phyloP scores from a whole-genome alignment of 2,888 invertebrate species.

The Folsomia candida region DNA sequence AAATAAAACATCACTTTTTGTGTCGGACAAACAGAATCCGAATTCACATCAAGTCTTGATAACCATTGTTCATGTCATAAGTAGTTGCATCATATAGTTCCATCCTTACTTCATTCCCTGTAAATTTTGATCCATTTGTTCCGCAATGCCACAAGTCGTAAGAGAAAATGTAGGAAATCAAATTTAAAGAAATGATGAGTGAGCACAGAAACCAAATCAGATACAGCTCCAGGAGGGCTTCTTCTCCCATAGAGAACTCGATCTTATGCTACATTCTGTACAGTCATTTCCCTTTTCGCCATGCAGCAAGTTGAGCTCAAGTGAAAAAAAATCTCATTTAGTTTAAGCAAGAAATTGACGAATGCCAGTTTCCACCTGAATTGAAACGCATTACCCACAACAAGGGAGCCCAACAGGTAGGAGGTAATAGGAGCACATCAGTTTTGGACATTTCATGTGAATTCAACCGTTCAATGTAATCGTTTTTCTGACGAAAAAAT shows the following conservation, averaged over 20 bases:
- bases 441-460: no score
- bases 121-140: no score
- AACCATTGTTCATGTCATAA: no score
- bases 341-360: not conserved
- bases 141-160: not conserved
- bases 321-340: not conserved
- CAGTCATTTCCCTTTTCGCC: conserved; percentile 8
- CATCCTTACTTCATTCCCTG: no score
- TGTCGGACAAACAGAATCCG: no score
- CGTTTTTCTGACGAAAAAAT: not conserved
- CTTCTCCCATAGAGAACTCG: no score
- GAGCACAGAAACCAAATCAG: not conserved
- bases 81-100: no score
- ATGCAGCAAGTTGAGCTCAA: not conserved
- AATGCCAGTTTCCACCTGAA: conserved; percentile 9
- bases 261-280: not conserved
- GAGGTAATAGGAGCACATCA: not conserved
- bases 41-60: no score
- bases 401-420: not conserved
- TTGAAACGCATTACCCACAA: conserved; percentile 1
- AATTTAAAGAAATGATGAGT: not conserved
- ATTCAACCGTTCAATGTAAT: no score
- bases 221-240: conserved; percentile 6
- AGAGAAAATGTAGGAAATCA: not conserved
- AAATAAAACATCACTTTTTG: no score